A percentile compares a stretch with the other conserved stretches of the same genome.
These are phyloP conservation scores for Epinephelus lanceolatus DNA, from an alignment of 2,113 vertebrate species.

Conservation along the genomic window DNA sequence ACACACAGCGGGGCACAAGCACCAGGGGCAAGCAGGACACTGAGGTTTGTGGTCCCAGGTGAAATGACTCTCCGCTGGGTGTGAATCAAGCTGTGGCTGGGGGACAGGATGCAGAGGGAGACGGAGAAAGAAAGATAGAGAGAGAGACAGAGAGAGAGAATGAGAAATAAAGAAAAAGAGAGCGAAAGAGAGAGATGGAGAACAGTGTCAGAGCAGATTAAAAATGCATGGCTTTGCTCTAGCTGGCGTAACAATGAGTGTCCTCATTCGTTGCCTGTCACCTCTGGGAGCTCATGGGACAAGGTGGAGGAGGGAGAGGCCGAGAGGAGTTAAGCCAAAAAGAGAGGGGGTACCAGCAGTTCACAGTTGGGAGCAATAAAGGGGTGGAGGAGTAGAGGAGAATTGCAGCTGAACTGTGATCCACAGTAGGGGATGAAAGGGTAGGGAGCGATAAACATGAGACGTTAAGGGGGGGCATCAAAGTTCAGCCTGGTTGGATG, in stretches of 20 bases:
- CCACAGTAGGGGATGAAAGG: conserved; percentile 3
- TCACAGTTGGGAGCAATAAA: conserved; percentile 4
- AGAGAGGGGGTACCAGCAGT: background rate
- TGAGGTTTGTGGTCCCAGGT: conserved; percentile 58
- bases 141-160: background rate
- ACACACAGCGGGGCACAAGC: background rate
- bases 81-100: conserved; percentile 51
- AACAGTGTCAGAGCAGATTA: conserved; percentile 67
- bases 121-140: background rate
- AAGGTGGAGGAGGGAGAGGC: conserved; percentile 11
- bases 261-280: conserved; percentile 76
- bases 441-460: conserved; percentile 33
- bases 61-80: conserved; percentile 47
- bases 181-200: background rate
- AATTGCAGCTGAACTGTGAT: conserved; percentile 10
- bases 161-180: background rate
- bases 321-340: background rate
- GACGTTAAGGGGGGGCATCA: background rate
- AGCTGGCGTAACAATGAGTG: conserved; percentile 70
- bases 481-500: conserved; percentile 21
- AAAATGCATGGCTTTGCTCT: conserved; percentile 73
- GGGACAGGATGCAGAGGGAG: conserved; percentile 19
- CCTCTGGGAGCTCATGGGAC: conserved; percentile 63
- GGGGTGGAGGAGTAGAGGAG: background rate
- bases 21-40: conserved; percentile 26